Conservation (phyloP, 2,113 vertebrate species). For the Diphyllodes magnificus region DNA sequence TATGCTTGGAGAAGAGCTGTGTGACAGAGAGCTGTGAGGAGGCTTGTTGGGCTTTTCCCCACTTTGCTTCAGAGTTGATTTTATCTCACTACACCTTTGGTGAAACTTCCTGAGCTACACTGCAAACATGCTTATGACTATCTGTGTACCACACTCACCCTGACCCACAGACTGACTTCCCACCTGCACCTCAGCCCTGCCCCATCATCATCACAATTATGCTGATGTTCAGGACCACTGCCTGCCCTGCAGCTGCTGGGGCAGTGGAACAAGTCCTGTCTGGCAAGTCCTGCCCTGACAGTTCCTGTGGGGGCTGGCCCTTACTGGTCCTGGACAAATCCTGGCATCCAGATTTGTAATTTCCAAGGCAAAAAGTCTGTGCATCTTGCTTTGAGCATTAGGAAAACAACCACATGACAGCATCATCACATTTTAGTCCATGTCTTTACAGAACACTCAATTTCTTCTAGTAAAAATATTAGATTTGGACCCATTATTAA, state of each 20-base stretch:
- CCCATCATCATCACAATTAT: neutral
- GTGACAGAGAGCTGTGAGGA: neutral
- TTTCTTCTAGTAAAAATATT: neutral
- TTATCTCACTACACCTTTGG: neutral
- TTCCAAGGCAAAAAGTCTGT: neutral
- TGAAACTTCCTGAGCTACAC: neutral
- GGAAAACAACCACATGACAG: neutral
- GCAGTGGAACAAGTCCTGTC: neutral
- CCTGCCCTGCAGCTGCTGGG: neutral
- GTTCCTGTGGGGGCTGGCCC: neutral
- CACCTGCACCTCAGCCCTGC: neutral
- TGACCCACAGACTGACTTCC: neutral
- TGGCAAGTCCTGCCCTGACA: neutral
- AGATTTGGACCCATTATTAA: neutral
- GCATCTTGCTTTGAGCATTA: neutral
- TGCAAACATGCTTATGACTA: neutral
- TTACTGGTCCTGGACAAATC: neutral
- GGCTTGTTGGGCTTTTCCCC: neutral
- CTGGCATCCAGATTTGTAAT: neutral
- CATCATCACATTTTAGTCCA: neutral
- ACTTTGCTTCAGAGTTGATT: neutral
- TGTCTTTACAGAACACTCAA: neutral
- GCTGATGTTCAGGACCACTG: neutral
- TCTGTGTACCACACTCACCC: neutral
- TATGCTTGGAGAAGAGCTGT: neutral